These are phyloP conservation scores for Lophochroa leadbeateri DNA, from an alignment of 2,113 vertebrate genomes.

Conservation along the genomic window DNA sequence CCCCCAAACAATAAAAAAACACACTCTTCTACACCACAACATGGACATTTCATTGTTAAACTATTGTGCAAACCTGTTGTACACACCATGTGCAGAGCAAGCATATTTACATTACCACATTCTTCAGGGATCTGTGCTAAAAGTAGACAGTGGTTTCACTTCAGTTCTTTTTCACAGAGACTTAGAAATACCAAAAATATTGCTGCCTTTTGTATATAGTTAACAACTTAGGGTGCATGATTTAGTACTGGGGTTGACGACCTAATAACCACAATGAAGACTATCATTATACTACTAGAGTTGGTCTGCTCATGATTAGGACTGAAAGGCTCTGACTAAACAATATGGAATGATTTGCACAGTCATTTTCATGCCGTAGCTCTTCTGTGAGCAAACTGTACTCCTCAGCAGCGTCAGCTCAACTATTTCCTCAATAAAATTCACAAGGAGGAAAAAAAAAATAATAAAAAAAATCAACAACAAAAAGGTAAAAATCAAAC, in stretches of 20 bases:
- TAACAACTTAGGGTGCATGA: neutral
- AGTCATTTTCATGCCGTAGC: neutral
- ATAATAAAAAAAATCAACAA: neutral
- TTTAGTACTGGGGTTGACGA: neutral
- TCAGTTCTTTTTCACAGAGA: neutral
- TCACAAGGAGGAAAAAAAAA: neutral
- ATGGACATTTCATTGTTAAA: neutral
- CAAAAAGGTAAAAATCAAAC: neutral
- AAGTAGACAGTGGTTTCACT: slow-evolving; percentile 4
- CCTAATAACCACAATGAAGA: neutral
- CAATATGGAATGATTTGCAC: neutral
- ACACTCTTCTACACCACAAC: neutral
- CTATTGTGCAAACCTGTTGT: neutral
- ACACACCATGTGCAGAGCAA: neutral
- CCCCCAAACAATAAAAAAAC: neutral
- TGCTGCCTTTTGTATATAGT: neutral
- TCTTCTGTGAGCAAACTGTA: neutral
- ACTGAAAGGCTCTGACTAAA: neutral
- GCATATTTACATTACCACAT: neutral
- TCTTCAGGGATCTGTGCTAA: neutral
- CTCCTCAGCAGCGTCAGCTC: neutral
- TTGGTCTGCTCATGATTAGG: neutral
- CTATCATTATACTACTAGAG: neutral
- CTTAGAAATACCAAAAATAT: slow-evolving; percentile 19
- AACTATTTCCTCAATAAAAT: neutral